Evolutionary conservation across 1,140 invertebrate species (phyloP), one percentile per base, ranked within the genome.

Genomic region (Episyrphus balteatus): DNA sequence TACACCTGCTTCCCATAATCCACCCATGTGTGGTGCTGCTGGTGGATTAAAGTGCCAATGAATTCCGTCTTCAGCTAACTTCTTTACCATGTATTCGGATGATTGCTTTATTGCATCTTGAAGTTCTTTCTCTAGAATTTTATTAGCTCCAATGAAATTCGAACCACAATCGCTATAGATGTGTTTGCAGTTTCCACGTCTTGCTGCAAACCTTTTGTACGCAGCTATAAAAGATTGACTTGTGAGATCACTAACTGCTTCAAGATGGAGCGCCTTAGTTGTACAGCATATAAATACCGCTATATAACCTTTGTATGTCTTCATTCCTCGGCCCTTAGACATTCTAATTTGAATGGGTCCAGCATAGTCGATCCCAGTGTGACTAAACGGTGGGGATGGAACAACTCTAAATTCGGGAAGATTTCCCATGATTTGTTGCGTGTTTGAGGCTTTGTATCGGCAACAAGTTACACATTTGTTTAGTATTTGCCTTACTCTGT

Each of bases 181-280:
- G 8, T 42, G 42, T 5, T 40, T 32, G 32, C 54, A 53, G 12
- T 42, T 34, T 11, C 61, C 62, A n/a, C 43, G 26, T 21, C 52
- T 21, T 11, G 44, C 11, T 11, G 54, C 55, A 47, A 70, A 70
- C 40, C 64, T 44, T 19, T 48, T 30, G 10, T 66, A 55, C 10
- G 59, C 55, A 15, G 56, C 50, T 1, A 70, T 15, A 33, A 70
- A 67, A 8, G 51, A 53, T 43, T 59, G 39, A 9, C 55, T 41
- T 2, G 51, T 51, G 26, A 58, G 21, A 36, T 54, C 51, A 19
- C 47, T 53, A 6, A 56, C 57, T 1, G 45, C 49, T 44, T 59
- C 57, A 30, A 61, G 36, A 46, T 61, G 57, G 7, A 59, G 31
- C 7, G 53, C 55, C 12, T 44, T 44, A 1, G 57, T 59, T 2